Evolutionary conservation across 2,113 vertebrate genomes (phyloP).

Genomic region (Psilopsiagon aurifrons): DNA sequence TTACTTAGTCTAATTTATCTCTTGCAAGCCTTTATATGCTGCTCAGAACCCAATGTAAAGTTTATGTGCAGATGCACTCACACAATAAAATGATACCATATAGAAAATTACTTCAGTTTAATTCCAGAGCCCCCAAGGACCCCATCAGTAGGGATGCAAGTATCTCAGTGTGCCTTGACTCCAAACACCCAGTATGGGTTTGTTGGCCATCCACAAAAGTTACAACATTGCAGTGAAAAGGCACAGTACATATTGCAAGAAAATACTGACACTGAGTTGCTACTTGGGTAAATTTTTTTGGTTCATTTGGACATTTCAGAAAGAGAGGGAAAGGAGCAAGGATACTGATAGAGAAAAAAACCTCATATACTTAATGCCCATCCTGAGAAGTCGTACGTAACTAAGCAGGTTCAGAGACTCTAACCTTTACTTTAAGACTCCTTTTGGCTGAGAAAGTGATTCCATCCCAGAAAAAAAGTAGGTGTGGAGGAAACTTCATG

Average conservation of each 20-base stretch:
- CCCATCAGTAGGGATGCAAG: not conserved
- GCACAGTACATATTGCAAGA: not conserved
- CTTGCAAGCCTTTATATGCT: conserved; percentile 27
- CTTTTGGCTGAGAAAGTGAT: not conserved
- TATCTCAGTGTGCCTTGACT: not conserved
- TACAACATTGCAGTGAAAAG: not conserved
- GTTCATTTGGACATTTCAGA: not conserved
- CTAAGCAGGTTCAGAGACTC: not conserved
- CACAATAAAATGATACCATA: conserved; percentile 42
- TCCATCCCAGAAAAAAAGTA: not conserved
- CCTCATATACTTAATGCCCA: not conserved
- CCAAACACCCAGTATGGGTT: not conserved
- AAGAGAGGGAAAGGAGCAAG: not conserved
- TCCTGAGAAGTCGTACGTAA: not conserved
- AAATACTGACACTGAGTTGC: not conserved
- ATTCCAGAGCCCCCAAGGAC: conserved; percentile 9
- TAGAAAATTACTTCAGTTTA: conserved; percentile 36
- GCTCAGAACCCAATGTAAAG: conserved; percentile 27
- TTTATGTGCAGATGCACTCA: conserved; percentile 35
- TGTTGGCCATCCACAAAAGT: not conserved
- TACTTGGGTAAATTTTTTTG: not conserved
- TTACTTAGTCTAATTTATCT: conserved; percentile 58
- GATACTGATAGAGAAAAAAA: not conserved
- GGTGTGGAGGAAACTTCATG: not conserved
- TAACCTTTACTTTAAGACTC: not conserved